Percentiles rank a stretch among this genome's conserved stretches.
Evolutionary conservation across 2,888 invertebrate genomes (phyloP).

Genomic region (Apamea anceps): DNA sequence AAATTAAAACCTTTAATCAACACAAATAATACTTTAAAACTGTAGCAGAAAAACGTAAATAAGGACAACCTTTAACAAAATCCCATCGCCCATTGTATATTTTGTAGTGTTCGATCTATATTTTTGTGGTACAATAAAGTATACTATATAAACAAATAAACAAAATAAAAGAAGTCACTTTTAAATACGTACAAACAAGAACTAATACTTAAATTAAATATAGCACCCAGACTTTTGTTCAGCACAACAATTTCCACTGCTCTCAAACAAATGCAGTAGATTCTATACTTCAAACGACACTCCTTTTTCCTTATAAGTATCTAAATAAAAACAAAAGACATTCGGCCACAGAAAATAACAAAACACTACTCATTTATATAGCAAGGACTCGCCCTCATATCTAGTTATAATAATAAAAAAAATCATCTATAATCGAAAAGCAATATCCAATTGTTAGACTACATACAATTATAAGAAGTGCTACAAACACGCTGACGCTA

Average conservation of each 20-base stretch:
- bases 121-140: too few relatives aligned
- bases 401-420: too few relatives aligned
- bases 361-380: not conserved
- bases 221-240: not conserved
- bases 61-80: not conserved
- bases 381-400: not conserved
- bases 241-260: not conserved
- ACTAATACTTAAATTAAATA: not conserved
- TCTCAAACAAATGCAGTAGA: too few relatives aligned
- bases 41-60: not conserved
- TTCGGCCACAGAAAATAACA: not conserved
- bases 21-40: not conserved
- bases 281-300: not conserved
- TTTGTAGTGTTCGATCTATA: too few relatives aligned
- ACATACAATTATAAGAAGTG: constrained; percentile 25
- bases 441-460: not conserved
- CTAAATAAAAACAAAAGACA: constrained; percentile 14
- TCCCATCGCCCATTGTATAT: too few relatives aligned
- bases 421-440: not conserved
- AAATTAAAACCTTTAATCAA: not conserved
- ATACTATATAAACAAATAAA: not conserved
- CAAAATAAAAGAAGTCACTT: not conserved
- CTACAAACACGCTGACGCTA: constrained; percentile 32
- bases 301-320: not conserved
- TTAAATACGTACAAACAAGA: not conserved